Conservation (phyloP, 2,888 invertebrate species). For the Meghimatium bilineatum region DNA sequence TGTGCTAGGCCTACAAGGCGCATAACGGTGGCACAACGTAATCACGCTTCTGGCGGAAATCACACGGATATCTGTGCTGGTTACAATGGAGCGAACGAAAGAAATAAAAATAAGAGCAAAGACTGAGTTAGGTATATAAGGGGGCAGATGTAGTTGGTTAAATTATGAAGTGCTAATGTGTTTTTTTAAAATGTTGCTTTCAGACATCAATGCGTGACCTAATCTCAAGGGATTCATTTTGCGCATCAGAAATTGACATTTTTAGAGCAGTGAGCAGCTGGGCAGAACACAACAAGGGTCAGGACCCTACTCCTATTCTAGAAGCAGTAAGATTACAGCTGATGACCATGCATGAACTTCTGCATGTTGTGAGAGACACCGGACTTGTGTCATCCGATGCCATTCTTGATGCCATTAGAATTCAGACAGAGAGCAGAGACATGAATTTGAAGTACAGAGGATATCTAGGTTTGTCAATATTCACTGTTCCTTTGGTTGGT, state of each 20-base stretch:
- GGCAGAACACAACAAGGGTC: slow-evolving; percentile 87
- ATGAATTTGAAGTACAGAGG: slow-evolving; percentile 91
- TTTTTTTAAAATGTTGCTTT: background rate
- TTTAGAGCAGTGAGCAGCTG: slow-evolving; percentile 92
- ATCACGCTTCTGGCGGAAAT: too few species aligned
- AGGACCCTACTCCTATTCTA: slow-evolving; percentile 76
- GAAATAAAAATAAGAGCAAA: too few species aligned
- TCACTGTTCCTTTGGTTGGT: background rate
- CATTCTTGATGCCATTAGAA: slow-evolving; percentile 94
- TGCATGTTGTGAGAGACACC: slow-evolving; percentile 92
- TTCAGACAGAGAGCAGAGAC: slow-evolving; percentile 87
- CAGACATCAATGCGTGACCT: slow-evolving; percentile 86
- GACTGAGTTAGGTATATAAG: too few species aligned
- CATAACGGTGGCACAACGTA: too few species aligned
- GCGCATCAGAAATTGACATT: slow-evolving; percentile 95
- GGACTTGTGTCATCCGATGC: slow-evolving; percentile 91
- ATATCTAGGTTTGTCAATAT: slow-evolving; percentile 64
- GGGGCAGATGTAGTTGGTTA: too few species aligned
- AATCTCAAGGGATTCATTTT: slow-evolving; percentile 94
- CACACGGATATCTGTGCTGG: too few species aligned
- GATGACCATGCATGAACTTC: slow-evolving; percentile 90
- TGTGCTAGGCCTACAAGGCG: too few species aligned
- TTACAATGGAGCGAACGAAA: too few species aligned
- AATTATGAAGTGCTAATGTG: background rate
- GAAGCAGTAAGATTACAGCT: slow-evolving; percentile 86